These are phyloP conservation scores for Riparia riparia DNA, from an alignment of 2,113 vertebrate genomes.

Conservation along the genomic window DNA sequence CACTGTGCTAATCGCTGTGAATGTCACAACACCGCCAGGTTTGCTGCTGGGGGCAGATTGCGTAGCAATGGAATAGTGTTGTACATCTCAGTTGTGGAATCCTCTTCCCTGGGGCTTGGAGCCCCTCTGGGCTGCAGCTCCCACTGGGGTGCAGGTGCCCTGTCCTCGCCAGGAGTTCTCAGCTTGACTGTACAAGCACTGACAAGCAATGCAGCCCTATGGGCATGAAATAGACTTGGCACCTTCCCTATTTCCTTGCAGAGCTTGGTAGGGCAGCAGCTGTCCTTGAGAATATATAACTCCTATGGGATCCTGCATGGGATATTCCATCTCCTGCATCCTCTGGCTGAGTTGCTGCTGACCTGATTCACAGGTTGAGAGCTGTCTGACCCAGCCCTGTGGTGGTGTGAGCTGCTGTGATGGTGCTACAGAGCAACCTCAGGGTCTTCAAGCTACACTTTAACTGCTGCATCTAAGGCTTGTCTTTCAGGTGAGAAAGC, in stretches of 20 bases:
- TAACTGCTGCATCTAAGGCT: neutral
- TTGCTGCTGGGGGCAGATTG: neutral
- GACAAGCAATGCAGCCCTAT: neutral
- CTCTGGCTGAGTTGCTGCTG: neutral
- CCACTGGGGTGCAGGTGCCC: accelerated
- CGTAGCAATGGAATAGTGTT: neutral
- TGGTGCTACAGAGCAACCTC: neutral
- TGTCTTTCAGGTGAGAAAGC: neutral
- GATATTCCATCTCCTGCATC: neutral
- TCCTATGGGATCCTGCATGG: neutral
- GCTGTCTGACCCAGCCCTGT: neutral
- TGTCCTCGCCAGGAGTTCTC: neutral
- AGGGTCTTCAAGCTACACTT: neutral
- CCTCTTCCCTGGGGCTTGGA: neutral
- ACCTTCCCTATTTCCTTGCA: neutral
- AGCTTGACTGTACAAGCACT: accelerated
- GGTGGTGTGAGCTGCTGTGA: neutral
- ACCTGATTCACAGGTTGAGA: neutral
- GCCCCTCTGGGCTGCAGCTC: neutral
- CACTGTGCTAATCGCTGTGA: constrained; percentile 16
- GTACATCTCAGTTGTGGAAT: neutral
- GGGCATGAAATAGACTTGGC: accelerated
- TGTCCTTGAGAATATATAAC: neutral
- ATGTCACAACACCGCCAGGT: constrained; percentile 13
- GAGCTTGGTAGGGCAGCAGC: neutral